These are phyloP conservation scores for Semaprochilodus insignis DNA, from an alignment of 2,797 vertebrate genomes.

Conservation along the genomic window DNA sequence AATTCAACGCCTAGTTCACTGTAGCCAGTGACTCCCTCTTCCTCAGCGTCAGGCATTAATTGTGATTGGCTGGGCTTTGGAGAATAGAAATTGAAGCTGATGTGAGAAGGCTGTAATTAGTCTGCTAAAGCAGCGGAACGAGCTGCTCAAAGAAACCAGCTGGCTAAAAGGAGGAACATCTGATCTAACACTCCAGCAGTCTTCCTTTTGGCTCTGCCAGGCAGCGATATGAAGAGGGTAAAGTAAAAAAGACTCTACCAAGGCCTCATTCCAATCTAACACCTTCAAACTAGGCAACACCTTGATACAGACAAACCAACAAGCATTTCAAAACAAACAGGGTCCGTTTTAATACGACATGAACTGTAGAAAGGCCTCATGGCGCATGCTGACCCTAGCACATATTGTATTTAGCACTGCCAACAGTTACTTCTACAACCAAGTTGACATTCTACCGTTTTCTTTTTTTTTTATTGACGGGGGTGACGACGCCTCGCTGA, in stretches of 20 bases:
- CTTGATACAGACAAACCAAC: too few species aligned
- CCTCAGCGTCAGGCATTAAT: not conserved
- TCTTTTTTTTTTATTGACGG: too few species aligned
- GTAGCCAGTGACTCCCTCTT: too few species aligned
- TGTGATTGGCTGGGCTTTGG: constrained; percentile 1
- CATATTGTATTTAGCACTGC: too few species aligned
- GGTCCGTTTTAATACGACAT: too few species aligned
- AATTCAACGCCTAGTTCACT: not conserved
- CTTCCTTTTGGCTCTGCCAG: not conserved
- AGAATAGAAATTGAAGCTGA: not conserved
- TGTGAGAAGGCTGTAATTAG: constrained; percentile 10
- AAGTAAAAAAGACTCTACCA: not conserved
- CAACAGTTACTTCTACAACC: too few species aligned
- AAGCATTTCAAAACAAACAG: too few species aligned
- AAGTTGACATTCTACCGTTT: too few species aligned
- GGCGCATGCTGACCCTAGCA: too few species aligned
- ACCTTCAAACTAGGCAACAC: too few species aligned
- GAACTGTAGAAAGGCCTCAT: too few species aligned
- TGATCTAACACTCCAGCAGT: not conserved
- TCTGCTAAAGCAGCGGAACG: not conserved
- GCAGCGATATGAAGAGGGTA: not conserved
- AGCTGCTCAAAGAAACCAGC: not conserved
- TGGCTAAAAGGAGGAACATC: not conserved
- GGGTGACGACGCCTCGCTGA: too few species aligned
- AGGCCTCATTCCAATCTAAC: not conserved